Conservation (phyloP, 2,888 invertebrate species). For the Danaus chrysippus region DNA sequence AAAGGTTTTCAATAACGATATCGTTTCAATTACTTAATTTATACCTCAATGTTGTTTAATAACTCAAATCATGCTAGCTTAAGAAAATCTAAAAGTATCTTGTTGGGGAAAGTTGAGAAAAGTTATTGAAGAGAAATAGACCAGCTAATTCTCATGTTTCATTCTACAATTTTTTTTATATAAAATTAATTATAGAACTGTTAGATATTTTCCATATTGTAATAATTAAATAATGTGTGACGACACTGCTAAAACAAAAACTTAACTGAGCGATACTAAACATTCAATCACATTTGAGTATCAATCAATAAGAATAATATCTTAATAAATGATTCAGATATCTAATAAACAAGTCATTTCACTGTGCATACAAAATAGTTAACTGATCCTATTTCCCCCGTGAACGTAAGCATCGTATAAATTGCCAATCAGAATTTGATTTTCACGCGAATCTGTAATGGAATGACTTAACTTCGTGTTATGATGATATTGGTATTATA, state of each 20-base stretch:
- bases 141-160: too few species aligned
- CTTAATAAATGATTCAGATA: background rate
- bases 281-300: too few species aligned
- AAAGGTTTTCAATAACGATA: slow-evolving; percentile 3
- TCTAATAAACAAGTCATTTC: slow-evolving; percentile 4
- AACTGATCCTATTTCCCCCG: slow-evolving; percentile 5
- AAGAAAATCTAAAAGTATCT: background rate
- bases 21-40: background rate
- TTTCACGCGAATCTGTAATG: slow-evolving; percentile 16
- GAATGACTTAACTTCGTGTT: slow-evolving; percentile 11
- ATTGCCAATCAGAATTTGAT: slow-evolving; percentile 27
- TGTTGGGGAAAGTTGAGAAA: too few species aligned
- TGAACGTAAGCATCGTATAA: slow-evolving; percentile 16
- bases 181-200: too few species aligned
- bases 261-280: too few species aligned
- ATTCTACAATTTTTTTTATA: too few species aligned
- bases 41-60: background rate
- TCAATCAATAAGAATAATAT: background rate
- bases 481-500: slow-evolving; percentile 4
- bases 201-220: too few species aligned
- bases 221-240: too few species aligned
- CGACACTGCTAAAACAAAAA: too few species aligned
- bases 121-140: too few species aligned
- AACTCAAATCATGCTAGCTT: background rate
- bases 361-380: slow-evolving; percentile 7